Conservation (phyloP, 2,113 vertebrate genomes). For the Perognathus longimembris region DNA sequence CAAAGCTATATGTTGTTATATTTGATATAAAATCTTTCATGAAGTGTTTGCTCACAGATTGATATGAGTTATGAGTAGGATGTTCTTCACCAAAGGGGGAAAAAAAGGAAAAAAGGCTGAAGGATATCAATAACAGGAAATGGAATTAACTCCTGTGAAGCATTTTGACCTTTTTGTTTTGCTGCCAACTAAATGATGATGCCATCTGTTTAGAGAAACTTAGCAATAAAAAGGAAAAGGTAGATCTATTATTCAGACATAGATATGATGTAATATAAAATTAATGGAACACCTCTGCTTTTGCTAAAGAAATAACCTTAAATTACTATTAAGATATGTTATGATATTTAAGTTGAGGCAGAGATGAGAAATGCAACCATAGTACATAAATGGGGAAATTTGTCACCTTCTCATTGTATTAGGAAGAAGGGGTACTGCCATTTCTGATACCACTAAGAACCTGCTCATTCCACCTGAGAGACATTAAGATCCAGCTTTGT, state of each 20-base stretch:
- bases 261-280: background rate
- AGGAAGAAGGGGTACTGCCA: background rate
- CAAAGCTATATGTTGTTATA: background rate
- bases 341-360: background rate
- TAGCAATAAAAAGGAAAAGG: background rate
- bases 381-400: background rate
- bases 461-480: background rate
- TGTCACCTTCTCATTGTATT: background rate
- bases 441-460: background rate
- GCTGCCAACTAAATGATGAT: conserved; percentile 28
- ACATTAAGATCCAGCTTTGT: background rate
- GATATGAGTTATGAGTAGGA: background rate
- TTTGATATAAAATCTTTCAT: background rate
- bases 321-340: conserved; percentile 8
- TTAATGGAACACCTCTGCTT: conserved; percentile 1
- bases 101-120: too few species aligned
- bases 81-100: background rate
- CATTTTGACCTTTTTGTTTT: background rate
- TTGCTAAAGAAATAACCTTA: conserved; percentile 27
- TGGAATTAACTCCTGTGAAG: background rate
- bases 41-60: background rate
- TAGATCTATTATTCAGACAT: background rate
- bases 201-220: background rate
- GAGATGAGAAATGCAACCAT: background rate
- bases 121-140: background rate